Conservation (phyloP, 35 echinoderm and acorn worm species). For the Apostichopus parvimensis region DNA sequence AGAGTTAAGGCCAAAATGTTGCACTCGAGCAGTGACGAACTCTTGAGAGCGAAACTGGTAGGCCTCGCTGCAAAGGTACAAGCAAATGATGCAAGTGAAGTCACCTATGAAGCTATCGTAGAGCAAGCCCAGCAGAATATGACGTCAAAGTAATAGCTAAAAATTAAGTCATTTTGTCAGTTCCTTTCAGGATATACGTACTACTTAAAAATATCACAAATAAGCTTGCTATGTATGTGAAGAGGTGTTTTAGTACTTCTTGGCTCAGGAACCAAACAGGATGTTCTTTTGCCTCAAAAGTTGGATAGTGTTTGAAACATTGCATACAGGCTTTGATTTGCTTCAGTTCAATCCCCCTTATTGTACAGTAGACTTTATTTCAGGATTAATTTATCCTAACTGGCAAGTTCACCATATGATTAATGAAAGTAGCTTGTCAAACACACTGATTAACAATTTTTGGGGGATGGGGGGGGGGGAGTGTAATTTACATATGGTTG, state of each 20-base stretch:
- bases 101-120: background rate
- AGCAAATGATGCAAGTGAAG: background rate
- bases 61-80: background rate
- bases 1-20: background rate
- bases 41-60: background rate
- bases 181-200: conserved; percentile 2
- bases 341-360: background rate
- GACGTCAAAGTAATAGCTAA: background rate
- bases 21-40: background rate
- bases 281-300: background rate
- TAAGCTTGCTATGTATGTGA: conserved; percentile 14
- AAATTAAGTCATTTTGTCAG: background rate
- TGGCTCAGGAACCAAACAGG: background rate
- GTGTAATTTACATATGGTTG: too few species aligned
- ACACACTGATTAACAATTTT: too few species aligned
- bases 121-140: background rate
- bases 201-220: conserved; percentile 14
- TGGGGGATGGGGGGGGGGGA: too few species aligned
- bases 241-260: background rate
- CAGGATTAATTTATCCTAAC: too few species aligned
- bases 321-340: background rate
- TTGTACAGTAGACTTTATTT: too few species aligned
- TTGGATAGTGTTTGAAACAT: background rate
- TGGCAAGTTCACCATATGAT: too few species aligned
- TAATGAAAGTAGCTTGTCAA: too few species aligned